Base-by-base conservation (phyloP, 1,140 invertebrate genomes). In the Drosophila simulans region DNA sequence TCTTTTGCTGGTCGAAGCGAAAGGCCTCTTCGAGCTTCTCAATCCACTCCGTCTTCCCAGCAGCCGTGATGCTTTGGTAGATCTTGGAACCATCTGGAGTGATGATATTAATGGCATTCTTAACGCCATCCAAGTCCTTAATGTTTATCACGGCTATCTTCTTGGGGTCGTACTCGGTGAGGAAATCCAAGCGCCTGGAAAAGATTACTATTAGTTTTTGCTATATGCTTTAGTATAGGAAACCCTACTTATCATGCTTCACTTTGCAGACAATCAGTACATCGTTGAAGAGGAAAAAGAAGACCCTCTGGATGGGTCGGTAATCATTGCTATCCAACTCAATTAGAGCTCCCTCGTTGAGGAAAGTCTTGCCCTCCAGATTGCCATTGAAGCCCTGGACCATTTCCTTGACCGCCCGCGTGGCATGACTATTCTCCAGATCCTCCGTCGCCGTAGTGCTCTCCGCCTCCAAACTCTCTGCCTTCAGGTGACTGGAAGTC, bases 131-230 rank as follows among this genome's bases (percentile, higher is more conserved):
- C 60, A 98, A 93, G 93, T 99, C 98, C 77, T 97, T 94, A 4
- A 99, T 97, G 93, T 99, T 99, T 0, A 99, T 98, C 17, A 99
- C 96, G 31, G 98, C 98, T 66, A 99, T 93, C 91, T 95, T 97
- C 89, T 97, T 97, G 2, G 99, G 93, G 80, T 98, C 97, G 92
- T 99, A 99, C 80, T 97, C 95, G 5, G 95, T 95, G 92, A 98
- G 96, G 93, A 98, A 97, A 92, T 97, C 96, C 88, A 98, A 98
- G 73, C 96, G 95, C 72, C 97, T 97, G 43, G 20, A 8, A n/a
- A 0, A 8, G 0, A 49, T 25, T 5, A 27, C 13, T 13, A 22
- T 20, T 45, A 5, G 1, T 17, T 20, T 15, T 25, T 39, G 8
- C 25, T n/a, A 1, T 2, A 34, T 22, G 10, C 2, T 35, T 1